phyloP scores from a whole-genome alignment of 92 coral and sea anemone genomes.

The Epizoanthus ramosus region DNA sequence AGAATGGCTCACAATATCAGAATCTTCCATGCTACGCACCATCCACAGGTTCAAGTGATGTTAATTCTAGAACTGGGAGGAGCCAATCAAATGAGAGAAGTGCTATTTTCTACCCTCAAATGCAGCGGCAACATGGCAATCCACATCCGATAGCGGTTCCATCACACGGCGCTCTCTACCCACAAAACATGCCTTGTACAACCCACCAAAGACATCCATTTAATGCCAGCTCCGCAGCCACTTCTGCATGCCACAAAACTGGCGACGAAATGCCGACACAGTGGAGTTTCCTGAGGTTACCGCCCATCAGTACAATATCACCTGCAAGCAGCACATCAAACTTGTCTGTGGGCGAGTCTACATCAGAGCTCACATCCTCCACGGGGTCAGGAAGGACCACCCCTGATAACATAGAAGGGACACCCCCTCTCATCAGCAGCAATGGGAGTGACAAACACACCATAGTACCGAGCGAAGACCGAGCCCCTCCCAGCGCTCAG shows the following conservation, averaged over 20 bases:
- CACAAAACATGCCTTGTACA: constrained; percentile 34
- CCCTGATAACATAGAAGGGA: constrained; percentile 4
- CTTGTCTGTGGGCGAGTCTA: background rate
- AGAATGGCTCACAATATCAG: background rate
- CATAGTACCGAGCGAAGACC: background rate
- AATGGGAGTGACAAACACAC: background rate
- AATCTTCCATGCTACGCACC: background rate
- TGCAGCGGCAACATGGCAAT: constrained; percentile 24
- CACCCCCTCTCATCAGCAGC: constrained; percentile 6
- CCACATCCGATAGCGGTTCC: background rate
- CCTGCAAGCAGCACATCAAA: constrained; percentile 65
- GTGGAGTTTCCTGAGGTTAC: constrained; percentile 76
- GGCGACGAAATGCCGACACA: constrained; percentile 76
- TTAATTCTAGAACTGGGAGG: background rate
- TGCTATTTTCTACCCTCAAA: constrained; percentile 38
- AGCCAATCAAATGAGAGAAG: constrained; percentile 33
- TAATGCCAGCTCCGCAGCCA: constrained; percentile 25
- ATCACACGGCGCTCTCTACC: background rate
- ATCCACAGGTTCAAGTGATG: constrained; percentile 11
- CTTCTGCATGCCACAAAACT: constrained; percentile 9
- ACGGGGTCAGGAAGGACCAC: constrained; percentile 32
- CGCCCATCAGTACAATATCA: constrained; percentile 77
- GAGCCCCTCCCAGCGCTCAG: background rate
- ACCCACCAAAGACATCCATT: constrained; percentile 47
- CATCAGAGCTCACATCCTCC: constrained; percentile 19